Percentiles rank a stretch among this genome's conserved stretches.
These are phyloP conservation scores for Neopelma chrysocephalum DNA, from an alignment of 2,797 vertebrate species.

Conservation along the genomic window DNA sequence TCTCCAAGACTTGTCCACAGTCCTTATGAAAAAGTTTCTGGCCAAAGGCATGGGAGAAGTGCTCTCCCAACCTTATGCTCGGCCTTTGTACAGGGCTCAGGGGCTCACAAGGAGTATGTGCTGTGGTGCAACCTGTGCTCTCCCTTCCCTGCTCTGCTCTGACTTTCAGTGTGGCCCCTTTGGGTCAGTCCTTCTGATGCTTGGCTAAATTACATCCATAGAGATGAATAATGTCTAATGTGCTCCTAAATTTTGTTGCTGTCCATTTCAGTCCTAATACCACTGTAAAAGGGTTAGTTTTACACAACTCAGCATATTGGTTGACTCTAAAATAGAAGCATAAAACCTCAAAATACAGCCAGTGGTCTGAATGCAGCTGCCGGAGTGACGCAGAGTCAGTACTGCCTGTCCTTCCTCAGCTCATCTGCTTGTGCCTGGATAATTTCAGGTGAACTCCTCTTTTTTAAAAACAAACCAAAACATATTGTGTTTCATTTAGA, in stretches of 20 bases:
- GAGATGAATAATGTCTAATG: neutral
- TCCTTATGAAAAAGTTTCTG: neutral
- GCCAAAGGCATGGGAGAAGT: neutral
- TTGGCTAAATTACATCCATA: neutral
- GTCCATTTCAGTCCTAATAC: neutral
- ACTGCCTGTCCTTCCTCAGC: neutral
- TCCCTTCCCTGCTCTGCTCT: neutral
- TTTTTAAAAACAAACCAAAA: neutral
- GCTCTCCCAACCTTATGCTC: neutral
- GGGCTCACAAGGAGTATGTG: neutral
- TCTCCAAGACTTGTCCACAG: neutral
- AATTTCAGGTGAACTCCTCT: neutral
- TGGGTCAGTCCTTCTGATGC: neutral
- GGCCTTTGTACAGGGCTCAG: neutral
- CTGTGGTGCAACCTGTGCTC: neutral
- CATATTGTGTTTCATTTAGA: neutral
- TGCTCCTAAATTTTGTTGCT: slow-evolving; percentile 2
- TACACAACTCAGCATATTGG: neutral
- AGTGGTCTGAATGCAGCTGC: neutral
- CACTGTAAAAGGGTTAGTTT: neutral
- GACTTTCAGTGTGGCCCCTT: neutral
- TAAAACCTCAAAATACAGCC: neutral
- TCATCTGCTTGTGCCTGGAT: neutral
- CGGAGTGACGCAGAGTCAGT: neutral
- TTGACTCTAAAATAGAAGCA: slow-evolving; percentile 7